Base-by-base conservation (phyloP, 2,888 invertebrate genomes). In the Dermolepida albohirtum region DNA sequence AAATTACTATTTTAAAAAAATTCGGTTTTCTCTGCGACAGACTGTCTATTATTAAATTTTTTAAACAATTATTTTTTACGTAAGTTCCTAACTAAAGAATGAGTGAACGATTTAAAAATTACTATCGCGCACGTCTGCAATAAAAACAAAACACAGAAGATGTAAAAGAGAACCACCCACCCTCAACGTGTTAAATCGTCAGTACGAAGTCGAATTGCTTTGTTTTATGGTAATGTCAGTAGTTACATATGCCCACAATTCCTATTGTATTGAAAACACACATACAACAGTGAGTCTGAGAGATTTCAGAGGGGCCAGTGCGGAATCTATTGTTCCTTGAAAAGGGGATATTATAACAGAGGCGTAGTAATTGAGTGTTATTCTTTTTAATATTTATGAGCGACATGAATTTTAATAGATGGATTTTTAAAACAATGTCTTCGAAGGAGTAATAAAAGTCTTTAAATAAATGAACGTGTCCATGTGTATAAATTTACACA, bases 291-390 rank as follows among this genome's bases (percentile, higher is more conserved):
- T n/a, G 43, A 17, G 43, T 12, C 43, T 27, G 22, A 12, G 43
- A 57, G 57, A 57, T 57, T 17, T 57, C 43, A n/a, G 22, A 22
- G 57, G 43, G 43, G 6, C 43, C 39, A 57, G 34, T 43, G 43
- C 41, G 43, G 22, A 43, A 43, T 57, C 57, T 57, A 57, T 57
- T 57, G 57, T 57, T 43, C 43, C 43, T 22, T n/a, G 57, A n/a
- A 41, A 7, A 12, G 57, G 12, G 12, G 34, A 34, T 34, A 34
- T 43, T 43, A 43, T 43, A 43, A 41, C 22, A 27, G 41, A 43
- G 43, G n/a, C 27, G 43, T 57, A 57, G 43, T 57, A 57, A 57
- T 57, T 57, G 57, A 57, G 57, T 57, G 57, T 57, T 43, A 57
- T 43, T 57, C 43, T 43, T 43, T 11, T 41, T 57, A 17, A 57